Conservation (phyloP, 2,113 vertebrate species). For the Myiozetetes cayanensis region DNA sequence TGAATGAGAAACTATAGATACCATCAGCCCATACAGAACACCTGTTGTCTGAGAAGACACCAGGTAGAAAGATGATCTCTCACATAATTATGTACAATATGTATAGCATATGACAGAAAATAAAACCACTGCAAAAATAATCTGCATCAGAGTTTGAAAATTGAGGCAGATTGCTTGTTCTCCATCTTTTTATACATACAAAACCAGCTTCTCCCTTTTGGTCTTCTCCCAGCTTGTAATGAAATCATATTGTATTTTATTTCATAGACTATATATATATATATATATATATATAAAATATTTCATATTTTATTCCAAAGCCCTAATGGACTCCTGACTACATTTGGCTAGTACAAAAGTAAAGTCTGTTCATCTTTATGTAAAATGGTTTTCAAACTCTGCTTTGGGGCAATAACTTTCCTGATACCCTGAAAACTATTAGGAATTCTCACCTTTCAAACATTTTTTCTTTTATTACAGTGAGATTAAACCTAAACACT, state of each 20-base stretch:
- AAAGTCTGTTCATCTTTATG: not conserved
- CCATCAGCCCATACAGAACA: not conserved
- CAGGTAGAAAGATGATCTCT: not conserved
- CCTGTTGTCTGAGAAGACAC: not conserved
- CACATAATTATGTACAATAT: not conserved
- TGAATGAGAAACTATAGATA: not conserved
- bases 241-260: not conserved
- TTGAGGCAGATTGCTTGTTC: not conserved
- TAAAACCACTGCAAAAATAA: not conserved
- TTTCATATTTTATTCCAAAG: not conserved
- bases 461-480: not conserved
- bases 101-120: not conserved
- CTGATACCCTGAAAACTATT: not conserved
- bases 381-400: not conserved
- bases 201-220: not conserved
- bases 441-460: not conserved
- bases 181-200: not conserved
- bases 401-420: not conserved
- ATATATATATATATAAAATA: too few species aligned
- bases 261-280: not conserved
- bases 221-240: not conserved
- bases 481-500: not conserved
- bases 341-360: not conserved
- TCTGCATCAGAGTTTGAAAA: not conserved
- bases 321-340: not conserved